These are phyloP conservation scores for Willowsia nigromaculata DNA, from an alignment of 2,888 invertebrate genomes.

Conservation along the genomic window DNA sequence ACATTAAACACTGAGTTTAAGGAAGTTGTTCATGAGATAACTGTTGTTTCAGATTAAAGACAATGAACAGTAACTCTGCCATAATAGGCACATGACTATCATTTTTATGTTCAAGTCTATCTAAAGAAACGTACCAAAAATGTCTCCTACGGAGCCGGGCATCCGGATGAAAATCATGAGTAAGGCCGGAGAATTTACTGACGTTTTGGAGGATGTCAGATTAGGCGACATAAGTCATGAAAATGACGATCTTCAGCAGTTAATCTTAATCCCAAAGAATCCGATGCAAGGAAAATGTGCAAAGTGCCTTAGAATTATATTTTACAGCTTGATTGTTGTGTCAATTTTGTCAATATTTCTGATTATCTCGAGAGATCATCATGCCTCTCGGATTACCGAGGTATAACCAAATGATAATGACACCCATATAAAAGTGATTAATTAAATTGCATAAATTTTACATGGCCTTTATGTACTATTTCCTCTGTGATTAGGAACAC, in stretches of 20 bases:
- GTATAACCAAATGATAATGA: not conserved
- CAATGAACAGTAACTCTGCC: no score
- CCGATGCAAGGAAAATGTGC: constrained; percentile 70
- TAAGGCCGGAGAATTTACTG: constrained; percentile 51
- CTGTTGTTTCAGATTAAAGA: no score
- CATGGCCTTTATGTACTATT: not conserved
- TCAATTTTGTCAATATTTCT: constrained; percentile 61
- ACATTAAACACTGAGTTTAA: no score
- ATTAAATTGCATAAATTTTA: not conserved
- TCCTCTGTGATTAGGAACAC: not conserved
- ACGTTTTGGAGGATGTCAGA: constrained; percentile 42
- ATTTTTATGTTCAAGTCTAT: no score
- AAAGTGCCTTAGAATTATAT: constrained; percentile 61
- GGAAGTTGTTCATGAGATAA: no score
- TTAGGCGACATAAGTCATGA: constrained; percentile 52
- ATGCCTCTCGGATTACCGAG: constrained; percentile 46
- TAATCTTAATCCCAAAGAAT: constrained; percentile 72
- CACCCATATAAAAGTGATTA: not conserved
- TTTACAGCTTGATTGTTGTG: constrained; percentile 62
- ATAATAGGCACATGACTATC: no score
- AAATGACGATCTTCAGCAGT: constrained; percentile 73
- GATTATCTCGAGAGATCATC: constrained; percentile 69
- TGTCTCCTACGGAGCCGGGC: constrained; percentile 59
- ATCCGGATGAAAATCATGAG: constrained; percentile 73
- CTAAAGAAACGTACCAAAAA: no score